These are phyloP conservation scores for Trichonephila clavipes DNA, from an alignment of 1,140 invertebrate genomes.

Conservation along the genomic window DNA sequence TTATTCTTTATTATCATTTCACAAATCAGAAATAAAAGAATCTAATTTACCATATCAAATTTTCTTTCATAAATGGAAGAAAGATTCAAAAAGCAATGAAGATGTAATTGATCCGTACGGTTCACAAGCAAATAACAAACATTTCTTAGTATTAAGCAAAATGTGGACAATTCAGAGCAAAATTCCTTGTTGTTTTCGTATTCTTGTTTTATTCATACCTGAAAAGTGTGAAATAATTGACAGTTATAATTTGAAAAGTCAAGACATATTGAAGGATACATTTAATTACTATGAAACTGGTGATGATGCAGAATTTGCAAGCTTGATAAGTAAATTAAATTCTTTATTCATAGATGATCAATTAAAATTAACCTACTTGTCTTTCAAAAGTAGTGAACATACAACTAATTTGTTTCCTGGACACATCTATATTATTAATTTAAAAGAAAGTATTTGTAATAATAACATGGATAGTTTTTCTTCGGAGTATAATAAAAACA, in stretches of 20 bases:
- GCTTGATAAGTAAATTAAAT: slow-evolving; percentile 9
- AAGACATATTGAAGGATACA: neutral
- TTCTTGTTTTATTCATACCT: neutral
- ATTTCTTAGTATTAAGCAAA: slow-evolving; percentile 17
- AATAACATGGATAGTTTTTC: neutral
- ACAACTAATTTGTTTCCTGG: neutral
- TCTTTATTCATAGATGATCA: neutral
- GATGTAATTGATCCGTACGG: neutral
- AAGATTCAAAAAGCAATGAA: neutral
- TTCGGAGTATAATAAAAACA: neutral
- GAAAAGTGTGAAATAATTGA: neutral
- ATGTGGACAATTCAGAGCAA: neutral
- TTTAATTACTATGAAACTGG: slow-evolving; percentile 27
- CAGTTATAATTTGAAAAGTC: neutral
- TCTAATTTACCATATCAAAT: neutral
- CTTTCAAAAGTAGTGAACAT: neutral
- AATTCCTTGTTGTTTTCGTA: neutral
- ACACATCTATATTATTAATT: neutral
- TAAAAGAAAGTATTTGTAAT: neutral
- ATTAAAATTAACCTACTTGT: neutral
- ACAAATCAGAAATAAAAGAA: neutral
- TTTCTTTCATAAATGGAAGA: neutral
- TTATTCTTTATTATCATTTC: neutral
- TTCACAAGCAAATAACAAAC: neutral
- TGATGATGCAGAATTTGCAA: slow-evolving; percentile 25